Percentiles rank a stretch among this genome's conserved stretches.
phyloP scores from a whole-genome alignment of 2,113 vertebrate species.

The Xiphorhynchus elegans region DNA sequence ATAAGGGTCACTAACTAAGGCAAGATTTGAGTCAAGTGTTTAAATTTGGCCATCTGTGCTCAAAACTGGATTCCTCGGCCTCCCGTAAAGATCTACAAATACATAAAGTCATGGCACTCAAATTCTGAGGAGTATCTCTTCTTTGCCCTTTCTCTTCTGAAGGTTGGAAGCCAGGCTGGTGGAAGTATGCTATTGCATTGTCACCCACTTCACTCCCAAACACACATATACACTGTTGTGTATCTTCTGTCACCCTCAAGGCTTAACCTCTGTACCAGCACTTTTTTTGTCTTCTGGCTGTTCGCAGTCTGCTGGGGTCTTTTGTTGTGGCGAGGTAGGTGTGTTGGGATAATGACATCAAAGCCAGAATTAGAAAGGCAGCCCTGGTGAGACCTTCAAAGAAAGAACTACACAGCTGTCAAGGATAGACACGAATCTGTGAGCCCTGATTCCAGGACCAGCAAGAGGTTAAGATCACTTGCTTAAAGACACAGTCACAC shows the following conservation, averaged over 20 bases:
- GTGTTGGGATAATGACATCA: neutral
- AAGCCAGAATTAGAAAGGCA: neutral
- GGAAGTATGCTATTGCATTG: neutral
- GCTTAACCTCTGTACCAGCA: neutral
- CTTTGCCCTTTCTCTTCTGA: neutral
- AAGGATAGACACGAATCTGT: neutral
- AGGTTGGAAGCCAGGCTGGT: neutral
- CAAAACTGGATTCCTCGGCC: neutral
- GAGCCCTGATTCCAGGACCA: neutral
- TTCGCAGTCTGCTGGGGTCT: neutral
- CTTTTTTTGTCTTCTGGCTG: neutral
- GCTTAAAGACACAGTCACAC: neutral
- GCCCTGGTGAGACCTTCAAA: neutral
- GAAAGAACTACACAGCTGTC: neutral
- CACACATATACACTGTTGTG: neutral
- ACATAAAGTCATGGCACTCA: neutral
- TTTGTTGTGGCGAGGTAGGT: neutral
- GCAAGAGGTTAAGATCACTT: neutral
- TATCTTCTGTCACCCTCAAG: neutral
- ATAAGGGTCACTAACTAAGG: neutral
- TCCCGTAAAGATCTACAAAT: neutral
- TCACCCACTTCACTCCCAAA: neutral
- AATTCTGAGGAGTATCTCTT: neutral
- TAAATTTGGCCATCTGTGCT: neutral
- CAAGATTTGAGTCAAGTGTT: neutral